Percentiles rank a stretch among this genome's conserved stretches.
Evolutionary conservation across 2,888 invertebrate genomes (phyloP).

Genomic region (Belgica antarctica): DNA sequence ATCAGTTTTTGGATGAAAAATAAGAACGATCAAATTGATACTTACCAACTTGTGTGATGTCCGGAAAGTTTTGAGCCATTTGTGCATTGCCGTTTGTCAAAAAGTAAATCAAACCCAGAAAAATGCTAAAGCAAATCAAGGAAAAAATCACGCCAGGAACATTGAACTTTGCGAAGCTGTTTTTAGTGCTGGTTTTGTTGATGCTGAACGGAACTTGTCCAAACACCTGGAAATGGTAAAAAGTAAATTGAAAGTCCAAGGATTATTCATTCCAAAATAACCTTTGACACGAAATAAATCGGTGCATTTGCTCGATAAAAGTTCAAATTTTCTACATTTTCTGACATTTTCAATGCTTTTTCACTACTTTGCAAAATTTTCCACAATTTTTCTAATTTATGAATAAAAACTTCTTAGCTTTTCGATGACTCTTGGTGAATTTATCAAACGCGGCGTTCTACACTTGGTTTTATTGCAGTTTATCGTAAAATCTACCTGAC

Average conservation of each 20-base stretch:
- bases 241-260: background rate
- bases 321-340: slow-evolving; percentile 4
- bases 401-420: too few species aligned
- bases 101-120: background rate
- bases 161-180: background rate
- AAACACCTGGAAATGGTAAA: background rate
- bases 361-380: slow-evolving; percentile 1
- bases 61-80: slow-evolving; percentile 6
- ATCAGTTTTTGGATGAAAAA: too few species aligned
- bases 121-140: background rate
- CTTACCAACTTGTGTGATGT: slow-evolving; percentile 26
- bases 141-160: background rate
- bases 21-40: too few species aligned
- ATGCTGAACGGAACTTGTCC: slow-evolving; percentile 31
- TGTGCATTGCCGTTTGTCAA: background rate
- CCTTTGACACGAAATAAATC: slow-evolving; percentile 40
- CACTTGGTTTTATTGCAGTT: too few species aligned
- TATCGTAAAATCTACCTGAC: too few species aligned
- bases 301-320: slow-evolving; percentile 27
- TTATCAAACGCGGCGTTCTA: too few species aligned
- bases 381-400: too few species aligned
- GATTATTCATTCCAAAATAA: background rate
- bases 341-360: slow-evolving; percentile 17
- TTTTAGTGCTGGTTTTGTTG: background rate
- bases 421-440: too few species aligned